phyloP scores from a whole-genome alignment of 37 sponge, comb jelly and placozoan species.

The Spongilla lacustris region DNA sequence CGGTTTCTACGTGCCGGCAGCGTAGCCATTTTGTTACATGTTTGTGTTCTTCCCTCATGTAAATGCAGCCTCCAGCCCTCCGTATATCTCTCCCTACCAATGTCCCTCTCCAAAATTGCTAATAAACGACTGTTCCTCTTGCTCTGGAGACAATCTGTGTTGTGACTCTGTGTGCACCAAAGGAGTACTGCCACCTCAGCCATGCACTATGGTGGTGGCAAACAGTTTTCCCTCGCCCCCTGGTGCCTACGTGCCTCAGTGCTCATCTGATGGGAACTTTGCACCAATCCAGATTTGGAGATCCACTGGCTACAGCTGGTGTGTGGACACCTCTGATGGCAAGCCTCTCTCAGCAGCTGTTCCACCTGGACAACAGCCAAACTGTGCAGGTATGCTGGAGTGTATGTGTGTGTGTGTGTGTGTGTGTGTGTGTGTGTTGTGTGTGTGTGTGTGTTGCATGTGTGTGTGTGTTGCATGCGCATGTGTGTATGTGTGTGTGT shows the following conservation, averaged over 20 bases:
- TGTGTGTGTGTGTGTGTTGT: not conserved
- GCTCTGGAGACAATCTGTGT: not conserved
- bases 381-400: not conserved
- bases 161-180: not conserved
- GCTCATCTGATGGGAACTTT: conserved; percentile 51
- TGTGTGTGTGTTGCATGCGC: too few relatives aligned
- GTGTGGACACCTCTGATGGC: conserved; percentile 57
- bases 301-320: conserved; percentile 76
- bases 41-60: too few relatives aligned
- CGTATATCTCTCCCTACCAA: not conserved
- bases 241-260: conserved; percentile 54
- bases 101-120: not conserved
- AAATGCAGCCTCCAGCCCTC: not conserved
- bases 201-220: not conserved
- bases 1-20: too few relatives aligned
- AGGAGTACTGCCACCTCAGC: not conserved
- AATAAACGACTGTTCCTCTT: not conserved
- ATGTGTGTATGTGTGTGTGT: too few relatives aligned
- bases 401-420: not conserved
- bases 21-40: too few relatives aligned
- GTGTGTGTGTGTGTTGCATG: too few relatives aligned
- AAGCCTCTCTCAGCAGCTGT: conserved; percentile 11
- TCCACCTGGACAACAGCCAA: not conserved
- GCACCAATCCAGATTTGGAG: conserved; percentile 37
- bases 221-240: not conserved